phyloP scores from a whole-genome alignment of 1,140 invertebrate species.

The Caerostris darwini region DNA sequence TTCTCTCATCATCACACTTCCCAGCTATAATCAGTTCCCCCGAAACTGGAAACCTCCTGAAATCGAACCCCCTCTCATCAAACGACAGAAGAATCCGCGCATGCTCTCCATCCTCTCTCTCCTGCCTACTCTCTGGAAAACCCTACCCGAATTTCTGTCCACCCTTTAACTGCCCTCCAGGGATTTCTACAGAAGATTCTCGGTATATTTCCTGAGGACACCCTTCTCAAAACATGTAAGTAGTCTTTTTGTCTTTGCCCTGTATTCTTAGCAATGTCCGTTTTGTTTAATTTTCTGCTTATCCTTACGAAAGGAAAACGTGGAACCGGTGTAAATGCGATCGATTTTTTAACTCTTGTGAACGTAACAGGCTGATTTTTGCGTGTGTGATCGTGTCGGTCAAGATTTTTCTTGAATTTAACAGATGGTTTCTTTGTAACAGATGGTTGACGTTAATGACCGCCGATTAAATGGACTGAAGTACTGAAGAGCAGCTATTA shows the following conservation, averaged over 20 bases:
- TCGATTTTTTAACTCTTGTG: neutral
- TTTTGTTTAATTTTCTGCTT: neutral
- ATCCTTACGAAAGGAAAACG: neutral
- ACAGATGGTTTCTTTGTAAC: neutral
- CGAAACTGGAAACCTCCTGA: neutral
- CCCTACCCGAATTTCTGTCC: neutral
- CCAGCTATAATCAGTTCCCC: neutral
- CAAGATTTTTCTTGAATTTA: neutral
- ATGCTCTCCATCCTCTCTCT: conserved; percentile 8
- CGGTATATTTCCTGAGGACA: neutral
- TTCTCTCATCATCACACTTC: neutral
- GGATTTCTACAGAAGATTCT: conserved; percentile 11
- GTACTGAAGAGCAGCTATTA: too few species aligned
- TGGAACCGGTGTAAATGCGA: neutral
- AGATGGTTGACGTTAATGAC: neutral
- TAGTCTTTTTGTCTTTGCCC: neutral
- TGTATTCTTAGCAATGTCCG: neutral
- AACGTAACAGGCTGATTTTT: neutral
- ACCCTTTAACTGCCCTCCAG: conserved; percentile 11
- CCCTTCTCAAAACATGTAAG: neutral
- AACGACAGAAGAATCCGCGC: neutral
- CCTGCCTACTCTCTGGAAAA: neutral
- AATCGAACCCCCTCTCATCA: neutral
- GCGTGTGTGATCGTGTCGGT: neutral
- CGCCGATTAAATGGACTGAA: too few species aligned